phyloP scores from a whole-genome alignment of 2,888 invertebrate species.

The Rhagophthalmus giganteus region DNA sequence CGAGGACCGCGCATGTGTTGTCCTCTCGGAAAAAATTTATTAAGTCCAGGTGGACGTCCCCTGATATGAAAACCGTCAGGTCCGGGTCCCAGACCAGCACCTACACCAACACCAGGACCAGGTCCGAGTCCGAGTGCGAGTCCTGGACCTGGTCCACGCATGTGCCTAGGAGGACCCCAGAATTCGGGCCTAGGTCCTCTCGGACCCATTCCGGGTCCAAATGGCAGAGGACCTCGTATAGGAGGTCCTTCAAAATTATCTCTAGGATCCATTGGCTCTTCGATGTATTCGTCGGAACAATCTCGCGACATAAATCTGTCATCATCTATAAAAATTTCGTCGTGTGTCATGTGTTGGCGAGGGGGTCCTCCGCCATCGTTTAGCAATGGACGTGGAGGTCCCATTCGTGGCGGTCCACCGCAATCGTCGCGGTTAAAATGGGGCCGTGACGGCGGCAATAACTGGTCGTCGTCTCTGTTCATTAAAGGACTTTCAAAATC shows the following conservation, averaged over 20 bases:
- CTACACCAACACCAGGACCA: constrained; percentile 25
- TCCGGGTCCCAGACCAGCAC: no score
- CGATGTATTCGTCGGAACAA: constrained; percentile 39
- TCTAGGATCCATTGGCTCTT: constrained; percentile 38
- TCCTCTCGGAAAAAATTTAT: constrained; percentile 44
- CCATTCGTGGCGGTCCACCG: constrained; percentile 13
- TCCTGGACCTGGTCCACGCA: constrained; percentile 13
- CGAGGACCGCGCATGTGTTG: constrained; percentile 40
- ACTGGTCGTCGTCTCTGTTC: constrained; percentile 35
- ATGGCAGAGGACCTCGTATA: no score
- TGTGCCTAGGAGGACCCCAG: constrained; percentile 8
- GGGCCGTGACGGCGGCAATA: constrained; percentile 23
- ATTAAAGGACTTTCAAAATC: constrained; percentile 11
- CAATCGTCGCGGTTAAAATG: constrained; percentile 15
- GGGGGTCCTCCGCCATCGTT: constrained; percentile 22
- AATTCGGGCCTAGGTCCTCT: background rate
- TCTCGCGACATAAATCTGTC: constrained; percentile 44
- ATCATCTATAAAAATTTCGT: constrained; percentile 32
- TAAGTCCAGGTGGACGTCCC: constrained; percentile 35
- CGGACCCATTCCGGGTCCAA: background rate
- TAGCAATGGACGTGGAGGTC: no score
- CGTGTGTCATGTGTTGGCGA: constrained; percentile 28
- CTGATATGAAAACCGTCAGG: constrained; percentile 42
- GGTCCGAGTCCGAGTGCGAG: constrained; percentile 19
- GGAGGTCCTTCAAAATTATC: constrained; percentile 36